Conservation (phyloP, 1,140 invertebrate genomes). For the Scylla paramamosain region DNA sequence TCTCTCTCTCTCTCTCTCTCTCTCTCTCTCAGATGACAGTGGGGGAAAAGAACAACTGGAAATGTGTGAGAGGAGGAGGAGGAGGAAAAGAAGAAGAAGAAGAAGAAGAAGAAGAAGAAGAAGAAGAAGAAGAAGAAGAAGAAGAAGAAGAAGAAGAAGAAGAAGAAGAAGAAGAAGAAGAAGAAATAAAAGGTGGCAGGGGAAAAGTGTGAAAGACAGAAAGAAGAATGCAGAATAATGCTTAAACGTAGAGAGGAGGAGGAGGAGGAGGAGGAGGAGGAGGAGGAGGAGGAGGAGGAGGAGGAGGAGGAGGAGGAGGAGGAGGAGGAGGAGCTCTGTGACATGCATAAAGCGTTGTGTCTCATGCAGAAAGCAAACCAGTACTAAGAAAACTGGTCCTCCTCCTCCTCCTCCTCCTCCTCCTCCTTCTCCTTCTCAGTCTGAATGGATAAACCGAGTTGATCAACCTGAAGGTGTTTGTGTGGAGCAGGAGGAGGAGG, state of each 20-base stretch:
- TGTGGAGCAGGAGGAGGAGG: neutral
- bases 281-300: neutral
- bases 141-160: neutral
- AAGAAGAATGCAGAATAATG: no score
- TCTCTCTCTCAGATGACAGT: neutral
- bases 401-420: neutral
- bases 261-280: no score
- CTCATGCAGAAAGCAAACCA: neutral
- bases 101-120: no score
- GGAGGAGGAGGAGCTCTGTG: neutral
- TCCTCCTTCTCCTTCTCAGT: neutral
- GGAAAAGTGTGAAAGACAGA: no score
- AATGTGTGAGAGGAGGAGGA: neutral
- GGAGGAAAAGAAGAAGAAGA: neutral
- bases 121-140: neutral
- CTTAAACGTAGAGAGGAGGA: no score
- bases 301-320: no score
- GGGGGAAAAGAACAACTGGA: neutral
- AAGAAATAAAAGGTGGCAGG: no score
- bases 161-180: no score
- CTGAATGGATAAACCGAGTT: neutral
- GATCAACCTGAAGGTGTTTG: neutral
- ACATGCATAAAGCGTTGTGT: neutral
- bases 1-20: neutral
- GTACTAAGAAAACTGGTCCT: neutral